Percentiles rank a stretch among this genome's conserved stretches.
Conservation (phyloP, 1,140 invertebrate species). For the Hylyphantes graminicola region DNA sequence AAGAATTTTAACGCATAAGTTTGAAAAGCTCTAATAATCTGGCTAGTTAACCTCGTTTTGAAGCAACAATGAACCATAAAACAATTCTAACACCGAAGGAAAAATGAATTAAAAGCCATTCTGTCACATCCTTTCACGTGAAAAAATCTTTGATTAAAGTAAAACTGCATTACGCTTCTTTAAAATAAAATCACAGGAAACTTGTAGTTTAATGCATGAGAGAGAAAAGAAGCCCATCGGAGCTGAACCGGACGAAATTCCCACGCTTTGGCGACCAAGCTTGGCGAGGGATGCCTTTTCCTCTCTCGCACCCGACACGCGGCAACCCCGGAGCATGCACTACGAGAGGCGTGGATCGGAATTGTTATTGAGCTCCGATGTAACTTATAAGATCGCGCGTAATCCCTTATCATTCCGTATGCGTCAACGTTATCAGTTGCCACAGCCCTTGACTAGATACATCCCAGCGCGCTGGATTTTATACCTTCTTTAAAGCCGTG, state of each 20-base stretch:
- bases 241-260: slow-evolving; percentile 7
- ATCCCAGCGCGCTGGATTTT: slow-evolving; percentile 11
- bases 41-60: no score
- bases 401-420: slow-evolving; percentile 42
- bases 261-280: slow-evolving; percentile 34
- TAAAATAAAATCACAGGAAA: slow-evolving; percentile 5
- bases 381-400: slow-evolving; percentile 36
- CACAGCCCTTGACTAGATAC: neutral
- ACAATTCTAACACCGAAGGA: neutral
- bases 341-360: slow-evolving; percentile 25
- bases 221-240: no score
- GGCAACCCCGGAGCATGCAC: slow-evolving; percentile 18
- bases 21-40: no score
- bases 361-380: slow-evolving; percentile 44
- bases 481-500: slow-evolving; percentile 52
- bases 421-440: slow-evolving; percentile 30
- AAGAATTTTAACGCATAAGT: no score
- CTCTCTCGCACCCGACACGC: neutral
- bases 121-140: slow-evolving; percentile 13
- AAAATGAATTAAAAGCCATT: no score
- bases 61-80: neutral
- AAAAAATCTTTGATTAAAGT: slow-evolving; percentile 4
- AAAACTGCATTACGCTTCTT: neutral
- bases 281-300: slow-evolving; percentile 6
- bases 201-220: neutral